Evolutionary conservation across 1,140 invertebrate species (phyloP).

Genomic region (Ceratitis capitata): DNA sequence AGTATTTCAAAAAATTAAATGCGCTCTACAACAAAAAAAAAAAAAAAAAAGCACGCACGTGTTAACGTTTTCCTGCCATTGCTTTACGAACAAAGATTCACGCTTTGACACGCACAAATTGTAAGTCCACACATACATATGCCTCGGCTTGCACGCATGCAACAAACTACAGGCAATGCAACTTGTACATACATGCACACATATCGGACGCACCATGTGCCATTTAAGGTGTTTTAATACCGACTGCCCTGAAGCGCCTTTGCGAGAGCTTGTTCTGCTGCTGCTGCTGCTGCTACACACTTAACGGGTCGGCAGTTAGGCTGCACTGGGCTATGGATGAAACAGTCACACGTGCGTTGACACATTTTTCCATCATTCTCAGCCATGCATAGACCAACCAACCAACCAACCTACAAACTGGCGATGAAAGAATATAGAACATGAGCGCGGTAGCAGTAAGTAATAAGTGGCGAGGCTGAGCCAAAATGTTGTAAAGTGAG

Average conservation of each 20-base stretch:
- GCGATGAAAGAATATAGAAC: not conserved
- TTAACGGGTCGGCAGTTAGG: constrained; percentile 1
- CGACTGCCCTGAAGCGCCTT: not conserved
- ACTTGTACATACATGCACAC: too few species aligned
- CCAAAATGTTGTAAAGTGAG: not conserved
- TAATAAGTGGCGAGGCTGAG: not conserved
- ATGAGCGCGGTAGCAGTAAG: too few species aligned
- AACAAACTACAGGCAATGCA: not conserved
- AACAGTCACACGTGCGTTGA: constrained; percentile 9
- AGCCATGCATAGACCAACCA: too few species aligned
- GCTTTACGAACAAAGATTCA: not conserved
- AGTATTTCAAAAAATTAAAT: too few species aligned
- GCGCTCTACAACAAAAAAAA: not conserved
- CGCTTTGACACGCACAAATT: constrained; percentile 15
- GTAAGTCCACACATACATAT: not conserved
- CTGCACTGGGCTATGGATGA: not conserved
- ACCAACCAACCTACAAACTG: not conserved
- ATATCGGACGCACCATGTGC: not conserved
- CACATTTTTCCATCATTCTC: constrained; percentile 3
- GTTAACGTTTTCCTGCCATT: not conserved
- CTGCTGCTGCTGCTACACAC: too few species aligned
- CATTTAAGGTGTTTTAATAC: constrained; percentile 36
- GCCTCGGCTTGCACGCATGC: too few species aligned
- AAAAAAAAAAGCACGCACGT: not conserved
- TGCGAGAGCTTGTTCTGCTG: too few species aligned